Percentiles rank a stretch among this genome's conserved stretches.
These are phyloP conservation scores for Lysandra bellargus DNA, from an alignment of 2,888 invertebrate species.

Conservation along the genomic window DNA sequence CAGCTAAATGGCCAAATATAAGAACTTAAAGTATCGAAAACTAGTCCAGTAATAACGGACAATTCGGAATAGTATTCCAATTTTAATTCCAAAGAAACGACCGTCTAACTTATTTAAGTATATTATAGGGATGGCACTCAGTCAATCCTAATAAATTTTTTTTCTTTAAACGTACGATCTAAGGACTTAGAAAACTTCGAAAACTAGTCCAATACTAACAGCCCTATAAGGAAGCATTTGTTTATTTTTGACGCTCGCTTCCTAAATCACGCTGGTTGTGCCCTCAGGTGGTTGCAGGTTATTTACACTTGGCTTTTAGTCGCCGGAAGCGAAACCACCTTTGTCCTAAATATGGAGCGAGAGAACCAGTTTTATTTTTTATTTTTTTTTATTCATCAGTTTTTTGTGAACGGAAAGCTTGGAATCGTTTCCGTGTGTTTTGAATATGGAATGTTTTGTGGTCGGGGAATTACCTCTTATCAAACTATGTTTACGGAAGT, in stretches of 20 bases:
- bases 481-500: constrained; percentile 7
- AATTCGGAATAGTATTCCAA: background rate
- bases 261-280: constrained; percentile 53
- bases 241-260: constrained; percentile 65
- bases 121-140: too few species aligned
- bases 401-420: constrained; percentile 29
- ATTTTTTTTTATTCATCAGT: constrained; percentile 30
- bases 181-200: too few species aligned
- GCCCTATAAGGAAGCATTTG: constrained; percentile 68
- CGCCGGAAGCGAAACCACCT: constrained; percentile 71
- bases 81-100: background rate
- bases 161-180: too few species aligned
- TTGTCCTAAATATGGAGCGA: constrained; percentile 62
- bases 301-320: constrained; percentile 79
- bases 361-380: constrained; percentile 41
- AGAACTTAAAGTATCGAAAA: too few species aligned
- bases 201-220: background rate
- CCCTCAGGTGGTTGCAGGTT: constrained; percentile 57
- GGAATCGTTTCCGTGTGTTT: constrained; percentile 20
- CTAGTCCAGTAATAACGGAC: too few species aligned
- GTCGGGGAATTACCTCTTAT: constrained; percentile 28
- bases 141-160: too few species aligned
- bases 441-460: constrained; percentile 13
- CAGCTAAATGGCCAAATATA: too few species aligned
- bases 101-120: too few species aligned